A percentile compares a stretch with the other conserved stretches of the same genome.
Conservation (phyloP, 1,140 invertebrate species). For the Reticulitermes speratus region DNA sequence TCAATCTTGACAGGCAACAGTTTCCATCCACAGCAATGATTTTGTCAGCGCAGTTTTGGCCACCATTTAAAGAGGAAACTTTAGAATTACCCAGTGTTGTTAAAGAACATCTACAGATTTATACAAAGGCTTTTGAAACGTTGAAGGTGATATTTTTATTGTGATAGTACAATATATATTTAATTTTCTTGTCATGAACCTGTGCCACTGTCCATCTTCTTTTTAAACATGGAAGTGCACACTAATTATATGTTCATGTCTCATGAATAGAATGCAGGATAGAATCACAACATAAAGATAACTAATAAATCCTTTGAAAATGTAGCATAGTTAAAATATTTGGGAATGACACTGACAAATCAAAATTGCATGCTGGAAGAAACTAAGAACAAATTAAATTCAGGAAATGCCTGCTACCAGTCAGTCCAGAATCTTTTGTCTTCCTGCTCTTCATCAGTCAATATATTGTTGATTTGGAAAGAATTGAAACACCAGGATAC, state of each 20-base stretch:
- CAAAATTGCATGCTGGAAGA: too few species aligned
- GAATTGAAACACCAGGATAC: too few species aligned
- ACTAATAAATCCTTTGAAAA: too few species aligned
- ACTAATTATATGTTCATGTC: not conserved
- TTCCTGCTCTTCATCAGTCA: too few species aligned
- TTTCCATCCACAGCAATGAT: slow-evolving; percentile 82
- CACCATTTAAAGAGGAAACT: slow-evolving; percentile 91
- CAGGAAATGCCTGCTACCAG: too few species aligned
- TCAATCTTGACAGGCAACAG: slow-evolving; percentile 49
- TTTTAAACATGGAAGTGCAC: not conserved
- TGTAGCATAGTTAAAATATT: too few species aligned
- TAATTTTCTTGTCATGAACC: not conserved
- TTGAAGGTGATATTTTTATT: slow-evolving; percentile 61
- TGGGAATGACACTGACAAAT: too few species aligned
- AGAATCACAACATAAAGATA: too few species aligned
- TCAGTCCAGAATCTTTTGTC: too few species aligned
- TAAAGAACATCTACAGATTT: slow-evolving; percentile 78
- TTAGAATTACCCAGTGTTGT: slow-evolving; percentile 81
- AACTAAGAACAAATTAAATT: too few species aligned
- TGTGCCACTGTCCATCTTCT: not conserved
- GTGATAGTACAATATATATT: not conserved
- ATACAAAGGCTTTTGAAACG: slow-evolving; percentile 88
- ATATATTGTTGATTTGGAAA: too few species aligned
- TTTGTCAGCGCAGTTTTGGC: slow-evolving; percentile 98
- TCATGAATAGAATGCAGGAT: too few species aligned